phyloP scores from a whole-genome alignment of 2,797 vertebrate genomes.

The Sebastes steindachneri region DNA sequence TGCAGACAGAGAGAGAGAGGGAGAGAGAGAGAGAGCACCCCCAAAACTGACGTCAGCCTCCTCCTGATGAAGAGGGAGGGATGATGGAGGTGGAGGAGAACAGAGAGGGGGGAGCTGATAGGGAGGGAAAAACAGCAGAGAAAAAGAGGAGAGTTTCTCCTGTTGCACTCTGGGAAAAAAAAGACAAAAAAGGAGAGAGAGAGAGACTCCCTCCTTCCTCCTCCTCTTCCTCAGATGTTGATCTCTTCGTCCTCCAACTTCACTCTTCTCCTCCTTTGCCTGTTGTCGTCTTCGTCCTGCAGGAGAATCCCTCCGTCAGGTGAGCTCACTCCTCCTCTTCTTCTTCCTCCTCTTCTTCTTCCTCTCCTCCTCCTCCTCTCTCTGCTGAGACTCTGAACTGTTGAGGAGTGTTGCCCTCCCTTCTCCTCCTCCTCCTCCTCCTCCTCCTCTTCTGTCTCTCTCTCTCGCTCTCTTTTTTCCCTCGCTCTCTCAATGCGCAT shows the following conservation, averaged over 20 bases:
- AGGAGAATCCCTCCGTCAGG: constrained; percentile 45
- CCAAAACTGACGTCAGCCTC: constrained; percentile 63
- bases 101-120: constrained; percentile 2
- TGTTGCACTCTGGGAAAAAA: constrained; percentile 39
- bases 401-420: constrained; percentile 29
- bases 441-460: constrained; percentile 5
- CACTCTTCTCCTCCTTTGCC: constrained; percentile 3
- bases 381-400: neutral
- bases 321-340: constrained; percentile 30
- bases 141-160: constrained; percentile 35
- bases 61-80: constrained; percentile 18
- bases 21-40: constrained; percentile 28
- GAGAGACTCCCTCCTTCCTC: constrained; percentile 3
- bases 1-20: constrained; percentile 20
- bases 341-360: no score
- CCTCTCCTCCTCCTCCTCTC: neutral
- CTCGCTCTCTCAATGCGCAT: constrained; percentile 77
- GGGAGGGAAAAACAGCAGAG: neutral
- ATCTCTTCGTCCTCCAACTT: constrained; percentile 37
- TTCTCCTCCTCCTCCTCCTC: constrained; percentile 10
- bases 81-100: neutral
- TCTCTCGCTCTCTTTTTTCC: constrained; percentile 41
- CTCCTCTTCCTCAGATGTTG: constrained; percentile 19
- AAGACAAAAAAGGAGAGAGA: neutral
- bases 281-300: constrained; percentile 20